A percentile compares a stretch with the other conserved stretches of the same genome.
These are phyloP conservation scores for Mohoua ochrocephala DNA, from an alignment of 2,113 vertebrate genomes.

Conservation along the genomic window DNA sequence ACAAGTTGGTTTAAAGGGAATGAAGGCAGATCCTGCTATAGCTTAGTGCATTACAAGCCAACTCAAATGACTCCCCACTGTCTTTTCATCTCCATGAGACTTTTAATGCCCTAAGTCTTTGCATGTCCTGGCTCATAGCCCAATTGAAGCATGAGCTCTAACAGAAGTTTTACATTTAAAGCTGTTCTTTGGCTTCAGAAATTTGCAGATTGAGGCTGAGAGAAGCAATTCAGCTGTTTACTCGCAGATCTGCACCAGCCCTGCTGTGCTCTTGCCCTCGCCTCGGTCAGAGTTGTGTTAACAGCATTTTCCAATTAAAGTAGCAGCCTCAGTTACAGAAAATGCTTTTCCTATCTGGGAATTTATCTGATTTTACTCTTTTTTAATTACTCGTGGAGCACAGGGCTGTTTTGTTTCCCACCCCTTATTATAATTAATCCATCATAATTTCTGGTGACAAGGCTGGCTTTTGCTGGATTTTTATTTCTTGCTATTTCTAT, in stretches of 20 bases:
- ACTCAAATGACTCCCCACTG: constrained; percentile 22
- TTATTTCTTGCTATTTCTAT: background rate
- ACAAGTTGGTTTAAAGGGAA: background rate
- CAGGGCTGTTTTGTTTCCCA: background rate
- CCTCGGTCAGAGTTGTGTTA: background rate
- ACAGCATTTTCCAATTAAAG: constrained; percentile 38
- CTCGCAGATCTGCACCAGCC: constrained; percentile 17
- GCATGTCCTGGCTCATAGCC: constrained; percentile 7
- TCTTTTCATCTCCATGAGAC: constrained; percentile 28
- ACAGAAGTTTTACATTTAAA: constrained; percentile 56
- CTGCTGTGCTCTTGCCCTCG: background rate
- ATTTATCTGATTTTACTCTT: background rate
- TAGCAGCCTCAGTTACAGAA: background rate
- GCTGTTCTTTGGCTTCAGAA: constrained; percentile 38
- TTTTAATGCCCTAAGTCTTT: constrained; percentile 7
- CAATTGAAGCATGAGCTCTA: constrained; percentile 31
- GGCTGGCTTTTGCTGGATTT: background rate
- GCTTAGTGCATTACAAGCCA: background rate
- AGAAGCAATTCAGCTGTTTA: constrained; percentile 30
- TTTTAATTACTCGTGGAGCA: background rate
- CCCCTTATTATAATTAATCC: background rate
- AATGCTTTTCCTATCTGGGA: background rate
- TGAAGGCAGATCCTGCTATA: background rate
- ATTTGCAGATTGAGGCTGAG: background rate
- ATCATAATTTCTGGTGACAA: background rate